A percentile compares a stretch with the other conserved stretches of the same genome.
These are phyloP conservation scores for Isichthys henryi DNA, from an alignment of 2,113 vertebrate genomes.

Conservation along the genomic window DNA sequence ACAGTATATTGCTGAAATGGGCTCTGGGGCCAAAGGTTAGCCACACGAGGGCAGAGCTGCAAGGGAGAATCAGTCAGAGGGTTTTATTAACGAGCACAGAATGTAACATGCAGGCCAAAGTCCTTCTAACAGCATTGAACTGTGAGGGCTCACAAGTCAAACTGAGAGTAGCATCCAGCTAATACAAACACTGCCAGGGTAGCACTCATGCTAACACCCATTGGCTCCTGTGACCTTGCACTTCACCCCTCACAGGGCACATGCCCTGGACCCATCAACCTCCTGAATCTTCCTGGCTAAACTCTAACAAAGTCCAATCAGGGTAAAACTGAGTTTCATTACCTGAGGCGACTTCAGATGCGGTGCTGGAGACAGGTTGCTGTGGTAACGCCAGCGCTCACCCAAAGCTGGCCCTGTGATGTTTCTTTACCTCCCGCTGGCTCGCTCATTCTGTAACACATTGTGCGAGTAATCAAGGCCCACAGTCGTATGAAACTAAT, in stretches of 20 bases:
- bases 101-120: background rate
- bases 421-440: background rate
- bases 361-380: background rate
- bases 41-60: background rate
- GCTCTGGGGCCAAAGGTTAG: background rate
- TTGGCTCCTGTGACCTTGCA: background rate
- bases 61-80: background rate
- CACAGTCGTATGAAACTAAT: background rate
- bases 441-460: background rate
- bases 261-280: background rate
- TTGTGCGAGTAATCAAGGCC: background rate
- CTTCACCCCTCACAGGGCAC: background rate
- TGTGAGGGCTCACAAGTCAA: background rate
- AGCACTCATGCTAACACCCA: background rate
- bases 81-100: background rate
- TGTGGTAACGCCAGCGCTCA: background rate
- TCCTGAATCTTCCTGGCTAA: background rate
- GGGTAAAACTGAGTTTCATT: background rate
- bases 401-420: background rate
- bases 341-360: background rate
- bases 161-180: background rate
- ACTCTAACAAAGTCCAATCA: slow-evolving; percentile 1
- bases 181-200: background rate
- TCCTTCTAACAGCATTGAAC: background rate
- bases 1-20: background rate